phyloP scores from a whole-genome alignment of 2,797 vertebrate genomes.

The Lagorchestes hirsutus region DNA sequence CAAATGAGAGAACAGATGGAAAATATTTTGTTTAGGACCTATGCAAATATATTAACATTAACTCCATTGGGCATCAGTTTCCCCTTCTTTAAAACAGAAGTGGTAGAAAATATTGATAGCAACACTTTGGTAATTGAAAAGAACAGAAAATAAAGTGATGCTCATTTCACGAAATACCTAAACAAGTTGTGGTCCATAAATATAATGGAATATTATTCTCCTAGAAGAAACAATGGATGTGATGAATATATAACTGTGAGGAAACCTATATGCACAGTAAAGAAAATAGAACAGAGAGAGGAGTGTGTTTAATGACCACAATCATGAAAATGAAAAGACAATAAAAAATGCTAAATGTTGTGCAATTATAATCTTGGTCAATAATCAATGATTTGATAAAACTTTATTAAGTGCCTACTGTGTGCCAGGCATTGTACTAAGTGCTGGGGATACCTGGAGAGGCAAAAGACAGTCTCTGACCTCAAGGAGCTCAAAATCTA shows the following conservation, averaged over 20 bases:
- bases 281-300: background rate
- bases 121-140: background rate
- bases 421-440: background rate
- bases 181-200: background rate
- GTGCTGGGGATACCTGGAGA: background rate
- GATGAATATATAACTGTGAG: background rate
- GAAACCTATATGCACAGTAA: background rate
- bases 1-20: background rate
- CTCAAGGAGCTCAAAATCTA: background rate
- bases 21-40: background rate
- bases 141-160: background rate
- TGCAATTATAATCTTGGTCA: background rate
- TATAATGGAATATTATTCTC: background rate
- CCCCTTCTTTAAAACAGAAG: background rate
- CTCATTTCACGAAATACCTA: background rate
- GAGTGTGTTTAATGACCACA: background rate
- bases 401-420: background rate
- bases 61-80: background rate
- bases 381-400: background rate
- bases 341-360: background rate
- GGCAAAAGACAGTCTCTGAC: background rate
- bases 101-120: background rate
- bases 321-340: background rate
- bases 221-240: background rate
- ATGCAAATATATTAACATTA: background rate